Conservation (phyloP, 2,888 invertebrate species). For the Scrobipalpa costella region DNA sequence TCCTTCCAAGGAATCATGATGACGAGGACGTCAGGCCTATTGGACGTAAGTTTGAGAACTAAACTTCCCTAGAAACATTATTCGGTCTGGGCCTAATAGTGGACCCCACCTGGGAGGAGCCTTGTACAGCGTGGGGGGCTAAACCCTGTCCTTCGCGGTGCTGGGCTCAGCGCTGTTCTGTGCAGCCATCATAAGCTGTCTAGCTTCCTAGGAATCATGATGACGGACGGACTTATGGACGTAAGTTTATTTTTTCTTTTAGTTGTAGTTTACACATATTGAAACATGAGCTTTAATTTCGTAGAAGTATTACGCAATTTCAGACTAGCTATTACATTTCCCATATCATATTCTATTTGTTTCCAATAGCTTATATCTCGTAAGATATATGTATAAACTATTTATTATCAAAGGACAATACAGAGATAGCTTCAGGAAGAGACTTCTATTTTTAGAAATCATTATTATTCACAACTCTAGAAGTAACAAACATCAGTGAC, state of each 20-base stretch:
- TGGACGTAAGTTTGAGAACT: constrained; percentile 77
- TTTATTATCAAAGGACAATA: neutral
- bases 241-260: too few species aligned
- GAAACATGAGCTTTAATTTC: too few species aligned
- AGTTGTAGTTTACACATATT: too few species aligned
- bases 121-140: constrained; percentile 89
- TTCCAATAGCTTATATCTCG: too few species aligned
- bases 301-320: too few species aligned
- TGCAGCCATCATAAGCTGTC: constrained; percentile 87
- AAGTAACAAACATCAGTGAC: neutral
- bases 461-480: neutral
- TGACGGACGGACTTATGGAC: constrained; percentile 81
- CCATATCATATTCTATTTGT: constrained; percentile 50
- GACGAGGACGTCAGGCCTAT: constrained; percentile 80
- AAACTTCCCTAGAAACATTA: constrained; percentile 87
- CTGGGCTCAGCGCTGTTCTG: constrained; percentile 87
- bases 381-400: too few species aligned
- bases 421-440: neutral
- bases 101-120: constrained; percentile 94
- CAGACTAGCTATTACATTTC: constrained; percentile 61
- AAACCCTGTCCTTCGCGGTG: constrained; percentile 89
- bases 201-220: constrained; percentile 85
- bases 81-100: constrained; percentile 93
- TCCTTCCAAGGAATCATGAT: constrained; percentile 83
- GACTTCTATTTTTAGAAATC: constrained; percentile 1